Evolutionary conservation across 2,888 invertebrate genomes (phyloP).

Genomic region (Plagiodera versicolora): DNA sequence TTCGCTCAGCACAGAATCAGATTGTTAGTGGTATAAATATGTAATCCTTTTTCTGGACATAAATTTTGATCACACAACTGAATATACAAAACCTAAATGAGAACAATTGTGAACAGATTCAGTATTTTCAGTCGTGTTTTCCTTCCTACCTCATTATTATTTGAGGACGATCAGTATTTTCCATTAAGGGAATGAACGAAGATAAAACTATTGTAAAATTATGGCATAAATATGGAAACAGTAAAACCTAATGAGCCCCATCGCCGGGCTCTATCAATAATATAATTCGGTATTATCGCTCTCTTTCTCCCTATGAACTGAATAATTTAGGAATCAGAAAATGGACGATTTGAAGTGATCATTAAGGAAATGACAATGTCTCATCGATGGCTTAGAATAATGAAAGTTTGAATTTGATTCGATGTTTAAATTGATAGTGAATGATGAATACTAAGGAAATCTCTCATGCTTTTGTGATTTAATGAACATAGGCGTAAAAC

Average conservation of each 20-base stretch:
- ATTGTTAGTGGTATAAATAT: no score
- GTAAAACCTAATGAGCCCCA: constrained; percentile 8
- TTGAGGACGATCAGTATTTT: neutral
- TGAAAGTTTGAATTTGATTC: no score
- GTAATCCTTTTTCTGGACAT: no score
- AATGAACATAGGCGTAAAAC: no score
- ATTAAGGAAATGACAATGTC: neutral
- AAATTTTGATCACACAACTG: no score
- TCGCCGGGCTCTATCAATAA: neutral
- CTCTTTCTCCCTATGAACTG: neutral
- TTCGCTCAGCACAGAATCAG: no score
- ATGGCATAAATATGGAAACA: neutral
- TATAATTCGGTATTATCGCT: neutral
- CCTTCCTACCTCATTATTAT: neutral
- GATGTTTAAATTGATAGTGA: no score
- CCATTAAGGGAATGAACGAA: neutral
- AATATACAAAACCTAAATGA: no score
- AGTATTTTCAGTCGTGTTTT: constrained; percentile 9
- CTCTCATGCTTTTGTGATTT: no score
- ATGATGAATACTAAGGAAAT: no score
- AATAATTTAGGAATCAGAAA: neutral
- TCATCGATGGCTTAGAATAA: neutral
- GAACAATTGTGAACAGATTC: neutral
- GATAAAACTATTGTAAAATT: neutral
- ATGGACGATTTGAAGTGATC: neutral